Evolutionary conservation across 2,113 vertebrate genomes (phyloP), one percentile per base, ranked within the genome.

Genomic region (Marmota flaviventris): DNA sequence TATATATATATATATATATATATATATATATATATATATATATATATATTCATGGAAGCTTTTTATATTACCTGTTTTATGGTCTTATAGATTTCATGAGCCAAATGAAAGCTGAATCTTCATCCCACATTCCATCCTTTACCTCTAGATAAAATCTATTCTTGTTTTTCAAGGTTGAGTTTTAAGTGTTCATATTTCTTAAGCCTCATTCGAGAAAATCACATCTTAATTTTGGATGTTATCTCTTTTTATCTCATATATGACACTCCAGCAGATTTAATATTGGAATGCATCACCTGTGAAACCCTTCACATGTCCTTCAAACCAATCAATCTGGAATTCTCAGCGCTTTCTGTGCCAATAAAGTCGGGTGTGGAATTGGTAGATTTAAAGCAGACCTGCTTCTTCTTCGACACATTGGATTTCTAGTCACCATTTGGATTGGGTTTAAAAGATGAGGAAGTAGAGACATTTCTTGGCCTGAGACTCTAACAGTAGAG

Each of bases 401-500:
- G 56, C 56, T 56, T 56, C 90, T 32, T 13, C 11, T 11, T 61
- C 39, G 10, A 45, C 16, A 75, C 14, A 42, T 45, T 88, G 32
- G 51, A 22, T 10, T 79, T 56, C 32, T 79, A 65, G 81, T 51
- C 16, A 25, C 34, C 81, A 48, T 51, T 63, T 85, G 81, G 5
- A 53, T 53, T 92, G 56, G 18, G 8, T 53, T 76, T 92, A 76
- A 70, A 76, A 76, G 42, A 75, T 63, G 69, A 10, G 24, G 1
- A 93, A 58, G 6, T 45, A 58, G 9, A 37, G 53, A 97, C 88
- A 96, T 97, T 76, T 45, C 56, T 37, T 17, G 16, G 25, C 18
- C 79, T 91, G 94, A 98, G 98, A 98, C 97, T 98, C 97, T 98
- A 99, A 97, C 98, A 99, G 98, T 98, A 99, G 97, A 99, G 96